Evolutionary conservation across 2,888 invertebrate species (phyloP), one percentile per base, ranked within the genome.

Genomic region (Heliothis peltigera): DNA sequence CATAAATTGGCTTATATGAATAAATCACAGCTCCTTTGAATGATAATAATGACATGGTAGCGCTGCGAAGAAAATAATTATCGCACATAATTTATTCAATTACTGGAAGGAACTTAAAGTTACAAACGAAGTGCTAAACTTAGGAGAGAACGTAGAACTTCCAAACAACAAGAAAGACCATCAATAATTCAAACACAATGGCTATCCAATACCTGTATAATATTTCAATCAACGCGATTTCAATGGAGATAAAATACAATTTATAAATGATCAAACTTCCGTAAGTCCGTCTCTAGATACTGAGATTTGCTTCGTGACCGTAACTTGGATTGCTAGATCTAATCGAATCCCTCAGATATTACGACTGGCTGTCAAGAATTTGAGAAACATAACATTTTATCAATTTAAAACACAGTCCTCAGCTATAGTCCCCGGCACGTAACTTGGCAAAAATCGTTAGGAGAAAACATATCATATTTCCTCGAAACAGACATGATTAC

Each of bases 241-340:
- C 10, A 76, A 57, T 12, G 32, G 19, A 73, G 77, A 70, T 76
- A 64, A 49, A 64, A 59, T 46, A 47, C 52, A 64, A 48, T 73
- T 64, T 49, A 64, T 57, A 75, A 70, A 64, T 59, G 44, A 75
- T 52, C 58, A 59, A 61, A 77, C 75, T 64, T 73, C 64, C 64
- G 76, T 72, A 66, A 59, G 70, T 21, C 60, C 53, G 51, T 15
- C 49, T 55, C 19, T 42, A 70, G 66, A 70, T 67, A 48, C 44
- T 8, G 5, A 74, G 77, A 80, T 69, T 59, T 49, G 46, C 60
- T 63, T 69, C 78, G 71, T 75, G 75, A 71, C 63, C 55, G 55
- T 57, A 64, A 62, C 70, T 77, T 64, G 6, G 54, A 15, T 42
- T 57, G 52, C 52, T n/a, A 64, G 68, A 77, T 74, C 58, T 63